Evolutionary conservation across 2,113 vertebrate species (phyloP).

Genomic region (Campylomormyrus numenius): DNA sequence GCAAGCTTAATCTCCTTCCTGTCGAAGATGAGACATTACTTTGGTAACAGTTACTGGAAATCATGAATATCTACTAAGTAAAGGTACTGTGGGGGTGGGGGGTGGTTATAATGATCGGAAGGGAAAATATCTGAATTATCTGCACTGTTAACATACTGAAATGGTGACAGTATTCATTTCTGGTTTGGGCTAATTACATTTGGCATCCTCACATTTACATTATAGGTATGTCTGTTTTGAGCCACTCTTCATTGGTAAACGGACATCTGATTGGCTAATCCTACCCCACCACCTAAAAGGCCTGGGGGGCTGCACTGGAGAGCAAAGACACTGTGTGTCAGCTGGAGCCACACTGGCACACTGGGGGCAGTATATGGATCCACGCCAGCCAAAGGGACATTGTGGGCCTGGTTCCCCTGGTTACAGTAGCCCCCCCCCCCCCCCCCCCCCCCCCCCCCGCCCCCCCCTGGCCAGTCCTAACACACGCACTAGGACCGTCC

Average conservation of each 20-base stretch:
- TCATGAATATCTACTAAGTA: neutral
- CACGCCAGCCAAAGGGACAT: conserved; percentile 78
- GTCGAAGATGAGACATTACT: neutral
- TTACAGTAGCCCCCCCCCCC: conserved; percentile 71
- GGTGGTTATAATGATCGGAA: neutral
- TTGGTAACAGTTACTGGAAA: neutral
- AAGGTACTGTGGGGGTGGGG: neutral
- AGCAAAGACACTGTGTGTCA: conserved; percentile 87
- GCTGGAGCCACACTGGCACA: conserved; percentile 57
- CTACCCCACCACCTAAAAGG: conserved; percentile 48
- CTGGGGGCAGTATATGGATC: conserved; percentile 79
- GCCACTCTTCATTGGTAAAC: neutral
- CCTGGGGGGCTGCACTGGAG: conserved; percentile 57
- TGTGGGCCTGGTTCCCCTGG: conserved; percentile 73
- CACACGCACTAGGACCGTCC: no score
- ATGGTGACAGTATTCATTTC: neutral
- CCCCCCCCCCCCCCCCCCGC: no score
- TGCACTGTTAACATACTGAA: neutral
- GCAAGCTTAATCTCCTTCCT: neutral
- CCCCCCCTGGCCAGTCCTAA: no score
- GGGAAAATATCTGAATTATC: neutral
- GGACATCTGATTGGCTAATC: neutral
- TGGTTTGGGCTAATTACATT: neutral
- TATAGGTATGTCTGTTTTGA: neutral
- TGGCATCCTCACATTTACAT: neutral